phyloP scores from a whole-genome alignment of 2,113 vertebrate genomes.

The Ammodytes dubius region DNA sequence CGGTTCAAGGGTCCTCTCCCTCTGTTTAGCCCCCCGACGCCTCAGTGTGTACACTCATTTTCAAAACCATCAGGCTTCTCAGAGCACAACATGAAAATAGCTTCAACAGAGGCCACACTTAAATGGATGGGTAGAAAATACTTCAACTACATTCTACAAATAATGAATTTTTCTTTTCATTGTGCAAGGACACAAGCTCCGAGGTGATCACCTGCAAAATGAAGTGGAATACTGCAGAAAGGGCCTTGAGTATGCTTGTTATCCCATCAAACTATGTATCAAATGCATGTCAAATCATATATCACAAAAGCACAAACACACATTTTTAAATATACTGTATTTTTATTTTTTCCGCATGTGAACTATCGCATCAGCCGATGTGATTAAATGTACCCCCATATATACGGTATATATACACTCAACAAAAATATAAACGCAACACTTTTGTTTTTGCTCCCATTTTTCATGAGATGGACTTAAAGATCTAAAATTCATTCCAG shows the following conservation, averaged over 20 bases:
- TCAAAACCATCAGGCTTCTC: constrained; percentile 1
- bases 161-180: constrained; percentile 7
- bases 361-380: too few species aligned
- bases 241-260: background rate
- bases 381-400: too few species aligned
- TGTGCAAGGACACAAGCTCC: background rate
- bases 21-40: constrained; percentile 1
- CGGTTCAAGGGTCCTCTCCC: constrained; percentile 18
- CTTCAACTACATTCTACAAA: background rate
- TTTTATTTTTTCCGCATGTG: too few species aligned
- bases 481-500: too few species aligned
- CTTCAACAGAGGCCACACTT: constrained; percentile 22
- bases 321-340: too few species aligned
- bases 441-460: too few species aligned
- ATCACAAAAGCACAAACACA: too few species aligned
- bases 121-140: background rate
- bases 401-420: too few species aligned
- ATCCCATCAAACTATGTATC: background rate
- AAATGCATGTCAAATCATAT: too few species aligned
- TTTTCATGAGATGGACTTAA: too few species aligned
- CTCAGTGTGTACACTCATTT: background rate
- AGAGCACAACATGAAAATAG: background rate
- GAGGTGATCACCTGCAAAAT: constrained; percentile 26
- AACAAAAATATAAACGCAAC: too few species aligned
- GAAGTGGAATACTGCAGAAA: constrained; percentile 22